Conservation (phyloP, 2,797 vertebrate species). For the Potorous gilbertii region DNA sequence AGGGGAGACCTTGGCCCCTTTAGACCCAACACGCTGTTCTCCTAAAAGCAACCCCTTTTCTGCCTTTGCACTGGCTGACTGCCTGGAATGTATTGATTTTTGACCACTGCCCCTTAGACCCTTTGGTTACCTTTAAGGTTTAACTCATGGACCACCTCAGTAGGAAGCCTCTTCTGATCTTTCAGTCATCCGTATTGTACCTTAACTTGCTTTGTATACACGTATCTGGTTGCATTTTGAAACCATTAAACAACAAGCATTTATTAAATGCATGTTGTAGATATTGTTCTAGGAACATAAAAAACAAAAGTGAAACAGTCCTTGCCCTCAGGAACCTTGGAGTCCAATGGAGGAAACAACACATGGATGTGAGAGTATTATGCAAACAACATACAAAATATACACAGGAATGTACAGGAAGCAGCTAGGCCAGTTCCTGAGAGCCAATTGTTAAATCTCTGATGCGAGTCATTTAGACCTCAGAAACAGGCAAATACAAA, state of each 20-base stretch:
- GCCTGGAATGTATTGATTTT: neutral
- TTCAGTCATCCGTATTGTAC: neutral
- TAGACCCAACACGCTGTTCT: neutral
- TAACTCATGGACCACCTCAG: neutral
- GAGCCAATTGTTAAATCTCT: neutral
- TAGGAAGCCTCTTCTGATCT: neutral
- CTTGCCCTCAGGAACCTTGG: neutral
- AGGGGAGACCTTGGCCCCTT: no score
- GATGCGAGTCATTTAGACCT: neutral
- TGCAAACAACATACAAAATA: no score
- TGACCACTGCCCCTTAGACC: neutral
- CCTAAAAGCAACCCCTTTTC: neutral
- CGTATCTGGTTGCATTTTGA: neutral
- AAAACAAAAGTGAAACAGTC: neutral
- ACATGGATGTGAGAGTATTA: neutral
- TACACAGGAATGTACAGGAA: no score
- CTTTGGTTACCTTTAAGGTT: neutral
- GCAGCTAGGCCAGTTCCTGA: no score
- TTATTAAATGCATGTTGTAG: neutral
- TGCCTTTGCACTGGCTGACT: neutral
- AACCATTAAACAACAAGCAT: neutral
- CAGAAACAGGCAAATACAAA: neutral
- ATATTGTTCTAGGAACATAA: neutral
- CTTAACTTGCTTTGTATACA: neutral
- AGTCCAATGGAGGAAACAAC: neutral